Evolutionary conservation across 2,888 invertebrate species (phyloP).

Genomic region (Lasioglossum zephyrum): DNA sequence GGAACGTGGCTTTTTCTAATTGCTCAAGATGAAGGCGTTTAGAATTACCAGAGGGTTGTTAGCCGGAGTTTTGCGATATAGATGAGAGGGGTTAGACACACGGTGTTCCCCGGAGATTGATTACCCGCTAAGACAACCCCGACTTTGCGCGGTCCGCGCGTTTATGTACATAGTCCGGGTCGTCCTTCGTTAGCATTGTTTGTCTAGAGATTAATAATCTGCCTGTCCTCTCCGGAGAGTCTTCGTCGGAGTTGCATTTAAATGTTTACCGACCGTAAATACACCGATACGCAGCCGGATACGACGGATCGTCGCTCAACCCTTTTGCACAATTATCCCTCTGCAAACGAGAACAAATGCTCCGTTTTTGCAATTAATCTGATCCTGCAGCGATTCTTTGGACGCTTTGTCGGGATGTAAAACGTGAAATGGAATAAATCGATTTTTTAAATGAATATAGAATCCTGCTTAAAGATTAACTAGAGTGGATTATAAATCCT

Average conservation of each 20-base stretch:
- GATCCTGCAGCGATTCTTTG: background rate
- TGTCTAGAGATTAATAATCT: constrained; percentile 65
- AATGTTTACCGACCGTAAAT: constrained; percentile 54
- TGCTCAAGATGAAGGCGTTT: background rate
- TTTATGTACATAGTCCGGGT: constrained; percentile 54
- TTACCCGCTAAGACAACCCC: constrained; percentile 47
- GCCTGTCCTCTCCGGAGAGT: constrained; percentile 23
- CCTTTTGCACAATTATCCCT: background rate
- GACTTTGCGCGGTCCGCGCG: constrained; percentile 49
- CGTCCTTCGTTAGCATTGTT: constrained; percentile 66
- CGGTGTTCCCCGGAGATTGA: constrained; percentile 42
- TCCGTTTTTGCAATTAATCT: background rate
- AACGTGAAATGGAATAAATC: background rate
- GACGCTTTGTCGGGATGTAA: background rate
- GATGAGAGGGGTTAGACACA: background rate
- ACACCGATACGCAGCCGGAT: constrained; percentile 27
- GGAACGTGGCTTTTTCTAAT: background rate
- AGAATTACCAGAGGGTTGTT: background rate
- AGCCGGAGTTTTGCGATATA: background rate
- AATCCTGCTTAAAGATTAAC: too few relatives aligned
- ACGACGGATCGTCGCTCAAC: constrained; percentile 15
- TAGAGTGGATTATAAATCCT: too few relatives aligned
- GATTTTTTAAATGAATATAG: too few relatives aligned
- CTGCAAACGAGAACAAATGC: background rate
- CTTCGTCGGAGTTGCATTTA: constrained; percentile 52